phyloP scores from a whole-genome alignment of 2,797 vertebrate species.

The Peromyscus nudipes region DNA sequence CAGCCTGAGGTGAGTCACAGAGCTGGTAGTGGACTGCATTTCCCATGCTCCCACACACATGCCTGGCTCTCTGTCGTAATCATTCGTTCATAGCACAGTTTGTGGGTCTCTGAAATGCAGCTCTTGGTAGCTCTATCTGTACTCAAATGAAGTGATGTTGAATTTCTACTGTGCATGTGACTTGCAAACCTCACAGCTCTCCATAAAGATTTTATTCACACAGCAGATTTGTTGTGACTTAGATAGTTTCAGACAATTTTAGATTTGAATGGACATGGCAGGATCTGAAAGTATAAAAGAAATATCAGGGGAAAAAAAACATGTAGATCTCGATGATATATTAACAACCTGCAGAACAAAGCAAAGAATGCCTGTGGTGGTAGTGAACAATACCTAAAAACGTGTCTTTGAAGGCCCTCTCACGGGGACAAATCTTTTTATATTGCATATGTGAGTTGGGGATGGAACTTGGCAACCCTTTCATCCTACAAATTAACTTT shows the following conservation, averaged over 20 bases:
- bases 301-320: slow-evolving; percentile 86
- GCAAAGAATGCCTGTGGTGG: slow-evolving; percentile 81
- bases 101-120: slow-evolving; percentile 88
- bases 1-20: slow-evolving; percentile 81
- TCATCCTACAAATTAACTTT: slow-evolving; percentile 82
- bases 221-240: slow-evolving; percentile 91
- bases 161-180: slow-evolving; percentile 90
- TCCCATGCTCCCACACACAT: slow-evolving; percentile 74
- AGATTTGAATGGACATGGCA: slow-evolving; percentile 90
- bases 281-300: slow-evolving; percentile 88
- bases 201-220: slow-evolving; percentile 91
- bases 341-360: slow-evolving; percentile 87
- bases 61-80: slow-evolving; percentile 85
- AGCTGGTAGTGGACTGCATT: slow-evolving; percentile 82
- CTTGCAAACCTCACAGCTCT: slow-evolving; percentile 89
- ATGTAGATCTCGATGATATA: slow-evolving; percentile 87
- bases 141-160: slow-evolving; percentile 88
- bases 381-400: slow-evolving; percentile 84
- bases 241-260: slow-evolving; percentile 90
- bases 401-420: slow-evolving; percentile 84
- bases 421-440: slow-evolving; percentile 83
- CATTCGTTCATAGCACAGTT: slow-evolving; percentile 87
- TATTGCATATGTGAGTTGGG: slow-evolving; percentile 78
- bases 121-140: slow-evolving; percentile 83
- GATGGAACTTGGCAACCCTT: slow-evolving; percentile 77